Evolutionary conservation across 2,797 vertebrate genomes (phyloP).

Genomic region (Micrastur ruficollis): DNA sequence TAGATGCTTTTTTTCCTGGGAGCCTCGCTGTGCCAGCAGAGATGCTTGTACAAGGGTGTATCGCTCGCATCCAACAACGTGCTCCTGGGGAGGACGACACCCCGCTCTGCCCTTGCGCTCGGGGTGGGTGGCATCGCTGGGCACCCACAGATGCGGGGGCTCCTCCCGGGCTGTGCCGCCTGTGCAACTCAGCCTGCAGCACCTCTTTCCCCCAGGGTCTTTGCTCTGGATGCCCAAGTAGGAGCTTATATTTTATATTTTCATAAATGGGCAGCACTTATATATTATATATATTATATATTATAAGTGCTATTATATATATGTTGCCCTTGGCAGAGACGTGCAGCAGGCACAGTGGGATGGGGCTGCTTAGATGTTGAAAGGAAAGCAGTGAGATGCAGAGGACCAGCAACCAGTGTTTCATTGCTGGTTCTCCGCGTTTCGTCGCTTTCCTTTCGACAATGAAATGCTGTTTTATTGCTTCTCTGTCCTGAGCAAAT

Average conservation of each 20-base stretch:
- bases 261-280: neutral
- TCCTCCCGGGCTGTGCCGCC: accelerated
- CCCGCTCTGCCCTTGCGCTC: accelerated
- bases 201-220: accelerated
- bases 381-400: neutral
- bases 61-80: accelerated
- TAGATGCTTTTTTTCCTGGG: neutral
- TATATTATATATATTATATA: too few species aligned
- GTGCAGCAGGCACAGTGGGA: too few species aligned
- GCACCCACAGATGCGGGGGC: neutral
- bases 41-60: too few species aligned
- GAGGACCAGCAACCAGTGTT: neutral
- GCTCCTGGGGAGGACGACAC: accelerated
- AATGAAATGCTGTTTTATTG: accelerated
- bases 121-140: accelerated
- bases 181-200: neutral
- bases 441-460: neutral
- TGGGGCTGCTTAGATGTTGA: neutral
- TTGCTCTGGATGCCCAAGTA: neutral
- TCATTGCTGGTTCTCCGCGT: neutral
- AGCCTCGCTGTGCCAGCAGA: accelerated
- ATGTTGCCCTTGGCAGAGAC: neutral
- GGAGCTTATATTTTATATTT: neutral
- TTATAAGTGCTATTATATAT: too few species aligned
- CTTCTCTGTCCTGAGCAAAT: accelerated